Evolutionary conservation across 2,113 vertebrate genomes (phyloP), one percentile per base, ranked within the genome.

Genomic region (Leptocoma aspasia): DNA sequence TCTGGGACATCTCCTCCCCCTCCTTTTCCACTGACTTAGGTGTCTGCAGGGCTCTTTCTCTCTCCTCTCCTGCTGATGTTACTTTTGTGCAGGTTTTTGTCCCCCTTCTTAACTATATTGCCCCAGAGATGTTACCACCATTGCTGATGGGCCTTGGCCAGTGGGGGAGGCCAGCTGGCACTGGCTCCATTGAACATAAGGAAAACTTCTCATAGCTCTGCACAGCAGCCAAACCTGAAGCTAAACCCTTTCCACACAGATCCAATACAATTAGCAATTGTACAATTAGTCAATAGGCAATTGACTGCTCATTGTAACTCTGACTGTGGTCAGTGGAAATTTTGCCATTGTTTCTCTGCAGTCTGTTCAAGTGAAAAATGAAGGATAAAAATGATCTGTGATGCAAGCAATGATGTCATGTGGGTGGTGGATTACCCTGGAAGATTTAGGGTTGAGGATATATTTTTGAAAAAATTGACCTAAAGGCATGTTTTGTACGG

Each of bases 161-260:
- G 14, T 21, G 15, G 21, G 31, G 17, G 1, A 3, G 6, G 6
- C 5, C 12, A 22, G 23, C 1, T 7, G n/a, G 9, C 15, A 20
- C 8, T 50, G 35, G 15, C 23, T 64, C 15, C 19, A 1, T 1
- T 3, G 19, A 42, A 22, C 14, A 15, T 18, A 18, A 21, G 16
- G 37, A 24, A 52, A 65, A 37, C 33, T 71, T 44, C 64, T 50
- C 0, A 0, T 10, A 39, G 28, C 37, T 65, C 22, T 63, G 39
- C 28, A 39, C 14, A 52, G 20, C 28, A 84, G 44, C 11, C 44
- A 39, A 16, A 28, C 5, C 13, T 65, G 33, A 57, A 78, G 20
- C 9, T n/a, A n/a, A 45, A 79, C 39, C 16, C 24, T 59, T 72
- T 15, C 65, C 20, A 45, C 11, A 21, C 28, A 53, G n/a, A n/a